Conservation (phyloP, 2,113 vertebrate genomes). For the Carlito syrichta region DNA sequence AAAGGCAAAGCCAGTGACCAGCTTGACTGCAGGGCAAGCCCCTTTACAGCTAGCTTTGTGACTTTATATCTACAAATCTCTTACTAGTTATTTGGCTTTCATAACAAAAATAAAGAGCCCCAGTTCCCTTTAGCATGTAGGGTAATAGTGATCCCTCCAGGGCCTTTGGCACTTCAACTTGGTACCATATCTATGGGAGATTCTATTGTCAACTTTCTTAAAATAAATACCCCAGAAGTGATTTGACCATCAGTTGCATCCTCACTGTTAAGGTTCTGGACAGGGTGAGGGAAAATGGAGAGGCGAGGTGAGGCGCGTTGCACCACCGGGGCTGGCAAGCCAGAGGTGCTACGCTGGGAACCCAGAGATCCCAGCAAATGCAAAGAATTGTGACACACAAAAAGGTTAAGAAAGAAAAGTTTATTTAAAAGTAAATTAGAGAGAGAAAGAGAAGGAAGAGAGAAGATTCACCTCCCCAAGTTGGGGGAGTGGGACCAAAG, state of each 20-base stretch:
- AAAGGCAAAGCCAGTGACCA: constrained; percentile 51
- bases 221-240: not conserved
- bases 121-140: constrained; percentile 64
- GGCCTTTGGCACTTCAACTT: constrained; percentile 63
- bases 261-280: no score
- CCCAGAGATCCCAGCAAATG: no score
- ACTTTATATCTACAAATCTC: not conserved
- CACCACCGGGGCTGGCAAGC: no score
- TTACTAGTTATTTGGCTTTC: constrained; percentile 59
- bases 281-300: no score
- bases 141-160: constrained; percentile 71
- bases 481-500: no score
- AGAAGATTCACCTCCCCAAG: no score
- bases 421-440: no score
- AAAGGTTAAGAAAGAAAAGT: no score
- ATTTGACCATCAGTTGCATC: not conserved
- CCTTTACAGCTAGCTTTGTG: constrained; percentile 6
- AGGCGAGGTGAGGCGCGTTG: no score
- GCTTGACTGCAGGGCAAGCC: not conserved
- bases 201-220: constrained; percentile 32
- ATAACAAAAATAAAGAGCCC: constrained; percentile 69
- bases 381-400: no score
- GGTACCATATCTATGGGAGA: constrained; percentile 34
- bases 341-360: no score
- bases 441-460: no score